Evolutionary conservation across 2,113 vertebrate genomes (phyloP), one percentile per base, ranked within the genome.

Genomic region (Platichthys stellatus): DNA sequence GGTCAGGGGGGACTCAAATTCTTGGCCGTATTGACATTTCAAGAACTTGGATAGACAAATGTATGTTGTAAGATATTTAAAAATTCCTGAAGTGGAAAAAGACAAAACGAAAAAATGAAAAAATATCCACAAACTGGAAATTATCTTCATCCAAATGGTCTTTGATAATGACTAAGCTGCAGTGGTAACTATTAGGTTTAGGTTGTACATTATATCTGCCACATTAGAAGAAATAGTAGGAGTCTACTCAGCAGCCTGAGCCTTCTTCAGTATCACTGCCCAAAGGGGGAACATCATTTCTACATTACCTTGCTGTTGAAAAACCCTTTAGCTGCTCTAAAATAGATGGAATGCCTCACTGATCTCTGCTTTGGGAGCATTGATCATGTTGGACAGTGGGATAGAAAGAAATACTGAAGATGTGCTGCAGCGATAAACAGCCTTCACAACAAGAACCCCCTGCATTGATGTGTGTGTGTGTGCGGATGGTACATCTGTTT

Each of bases 221-320:
- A 8, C 12, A 60, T 67, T 69, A 53, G 38, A 35, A 65, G 45
- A 28, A 20, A 64, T 0, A 24, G 54, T 23, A 43, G 69, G 51
- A 18, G 20, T 40, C 7, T 15, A 15, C 2, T 15, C 61, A 69
- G 60, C 59, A 69, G 58, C 71, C 18, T 31, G 38, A 63, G 31
- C 21, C 35, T 0, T 24, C 53, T 13, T 26, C 60, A 63, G 61
- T 57, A 43, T 68, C 28, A 17, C 38, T 56, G 43, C 31, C 9
- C 15, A 21, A 23, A 28, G 38, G 59, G 17, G 17, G 65, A 63
- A 21, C 47, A 74, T 60, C 23, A 23, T 61, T 57, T 76, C 1
- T 65, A 57, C 59, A 61, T 81, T 40, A 61, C 57, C 49, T 59
- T 51, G 35, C 62, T 49, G 51, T 5, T 60, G 59, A 10, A 76